Conservation (phyloP, 1,140 invertebrate species). For the Microvelia longipes region DNA sequence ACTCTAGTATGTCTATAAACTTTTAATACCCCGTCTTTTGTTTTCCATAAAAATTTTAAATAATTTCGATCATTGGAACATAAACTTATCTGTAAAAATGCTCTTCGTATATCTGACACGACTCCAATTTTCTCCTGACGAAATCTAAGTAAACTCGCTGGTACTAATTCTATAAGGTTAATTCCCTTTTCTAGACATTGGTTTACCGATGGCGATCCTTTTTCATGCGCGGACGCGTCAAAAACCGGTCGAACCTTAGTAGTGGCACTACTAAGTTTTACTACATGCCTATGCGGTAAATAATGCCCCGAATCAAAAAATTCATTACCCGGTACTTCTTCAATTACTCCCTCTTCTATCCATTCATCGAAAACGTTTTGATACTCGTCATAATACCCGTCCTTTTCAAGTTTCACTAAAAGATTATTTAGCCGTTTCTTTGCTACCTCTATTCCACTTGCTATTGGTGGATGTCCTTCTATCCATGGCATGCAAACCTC, state of each 20-base stretch:
- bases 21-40: not conserved
- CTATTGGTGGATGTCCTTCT: no score
- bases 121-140: conserved; percentile 26
- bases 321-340: conserved; percentile 21
- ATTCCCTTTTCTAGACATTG: conserved; percentile 25
- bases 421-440: conserved; percentile 9
- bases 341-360: conserved; percentile 23
- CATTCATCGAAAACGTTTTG: conserved; percentile 25
- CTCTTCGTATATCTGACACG: not conserved
- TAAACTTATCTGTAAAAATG: not conserved
- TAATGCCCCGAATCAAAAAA: conserved; percentile 14
- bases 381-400: conserved; percentile 23
- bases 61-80: not conserved
- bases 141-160: conserved; percentile 28
- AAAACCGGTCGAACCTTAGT: conserved; percentile 24
- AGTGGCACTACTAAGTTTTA: conserved; percentile 21
- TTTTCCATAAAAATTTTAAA: not conserved
- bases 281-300: conserved; percentile 26
- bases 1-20: not conserved
- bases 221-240: conserved; percentile 24
- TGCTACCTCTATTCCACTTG: no score
- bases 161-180: conserved; percentile 30
- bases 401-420: conserved; percentile 19
- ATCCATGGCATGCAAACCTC: no score
- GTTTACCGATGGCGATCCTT: conserved; percentile 25